These are phyloP conservation scores for Agapostemon virescens DNA, from an alignment of 2,888 invertebrate genomes.

Conservation along the genomic window DNA sequence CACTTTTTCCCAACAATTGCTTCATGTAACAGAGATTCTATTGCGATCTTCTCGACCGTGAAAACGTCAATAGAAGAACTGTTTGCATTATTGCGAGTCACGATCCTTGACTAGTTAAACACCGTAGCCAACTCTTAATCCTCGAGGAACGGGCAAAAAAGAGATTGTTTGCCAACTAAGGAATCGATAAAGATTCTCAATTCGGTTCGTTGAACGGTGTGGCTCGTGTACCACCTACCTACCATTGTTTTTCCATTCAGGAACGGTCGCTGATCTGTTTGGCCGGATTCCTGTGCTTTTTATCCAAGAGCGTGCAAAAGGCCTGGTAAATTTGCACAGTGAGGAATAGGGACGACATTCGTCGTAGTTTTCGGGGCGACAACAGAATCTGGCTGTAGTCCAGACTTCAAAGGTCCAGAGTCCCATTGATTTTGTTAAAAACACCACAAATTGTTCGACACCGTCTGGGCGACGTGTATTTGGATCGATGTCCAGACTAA, in stretches of 20 bases:
- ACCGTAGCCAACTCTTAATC: conserved; percentile 6
- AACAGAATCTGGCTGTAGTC: conserved; percentile 66
- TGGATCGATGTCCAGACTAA: conserved; percentile 25
- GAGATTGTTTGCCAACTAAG: conserved; percentile 34
- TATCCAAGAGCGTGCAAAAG: conserved; percentile 52
- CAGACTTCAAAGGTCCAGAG: conserved; percentile 55
- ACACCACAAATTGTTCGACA: conserved; percentile 60
- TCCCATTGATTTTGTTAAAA: conserved; percentile 66
- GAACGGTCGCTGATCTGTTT: conserved; percentile 54
- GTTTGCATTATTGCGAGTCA: not conserved
- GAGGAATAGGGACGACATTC: conserved; percentile 49
- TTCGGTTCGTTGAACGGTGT: conserved; percentile 13
- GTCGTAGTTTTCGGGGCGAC: conserved; percentile 38
- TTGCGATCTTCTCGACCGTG: not conserved
- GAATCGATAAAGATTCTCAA: conserved; percentile 27
- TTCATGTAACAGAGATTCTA: not conserved
- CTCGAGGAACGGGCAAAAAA: conserved; percentile 21
- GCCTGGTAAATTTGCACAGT: conserved; percentile 56
- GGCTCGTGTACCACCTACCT: conserved; percentile 10
- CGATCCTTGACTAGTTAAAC: not conserved
- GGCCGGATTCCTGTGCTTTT: conserved; percentile 55
- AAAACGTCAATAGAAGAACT: not conserved
- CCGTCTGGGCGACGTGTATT: conserved; percentile 30
- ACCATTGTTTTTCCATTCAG: conserved; percentile 36
- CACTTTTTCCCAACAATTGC: not conserved